Evolutionary conservation across 1,140 invertebrate species (phyloP), one percentile per base, ranked within the genome.

Genomic region (Drosophila tropicalis): DNA sequence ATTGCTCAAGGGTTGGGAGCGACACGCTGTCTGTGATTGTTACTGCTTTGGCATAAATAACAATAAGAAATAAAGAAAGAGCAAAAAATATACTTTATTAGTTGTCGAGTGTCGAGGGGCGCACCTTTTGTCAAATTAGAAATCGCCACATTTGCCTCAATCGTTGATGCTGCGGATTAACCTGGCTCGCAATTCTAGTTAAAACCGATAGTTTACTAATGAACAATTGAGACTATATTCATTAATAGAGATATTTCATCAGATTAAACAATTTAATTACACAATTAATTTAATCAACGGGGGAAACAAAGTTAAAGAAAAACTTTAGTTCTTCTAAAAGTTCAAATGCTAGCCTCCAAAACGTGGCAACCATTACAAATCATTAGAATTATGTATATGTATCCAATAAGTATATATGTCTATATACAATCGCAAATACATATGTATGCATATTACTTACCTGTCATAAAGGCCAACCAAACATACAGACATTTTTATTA

Each of bases 1-100:
- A 89, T 89, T 79, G 83, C 83, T 86, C 83, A 87, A 87, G 83
- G 83, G 83, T 85, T 87, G 84, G 84, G 84, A 89, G 84, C 84
- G 84, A 89, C 84, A 87, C 84, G 84, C 84, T 89, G 84, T 87
- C 84, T 87, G 84, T 72, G 80, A 85, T 62, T 82, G 70, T 56
- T 56, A 65, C 64, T 66, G 51, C 60, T 44, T 67, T 62, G 82
- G 78, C 79, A 80, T 85, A 79, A 79, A 77, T 77, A 76, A 51
- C 22, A 51, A 76, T 19, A 76, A 76, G 72, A 76, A 76, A 15
- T 32, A 44, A 44, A 62, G 12, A 25, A 74, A 61, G 57, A 76
- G 12, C 17, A 44, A 32, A 62, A 13, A 25, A 74, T 47, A 76
- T 29, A 29, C 29, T 29, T 29, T 29, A 29, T 29, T 29, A 29